A percentile compares a stretch with the other conserved stretches of the same genome.
Conservation (phyloP, 1,140 invertebrate species). For the Ceratoteleas bidentatus region DNA sequence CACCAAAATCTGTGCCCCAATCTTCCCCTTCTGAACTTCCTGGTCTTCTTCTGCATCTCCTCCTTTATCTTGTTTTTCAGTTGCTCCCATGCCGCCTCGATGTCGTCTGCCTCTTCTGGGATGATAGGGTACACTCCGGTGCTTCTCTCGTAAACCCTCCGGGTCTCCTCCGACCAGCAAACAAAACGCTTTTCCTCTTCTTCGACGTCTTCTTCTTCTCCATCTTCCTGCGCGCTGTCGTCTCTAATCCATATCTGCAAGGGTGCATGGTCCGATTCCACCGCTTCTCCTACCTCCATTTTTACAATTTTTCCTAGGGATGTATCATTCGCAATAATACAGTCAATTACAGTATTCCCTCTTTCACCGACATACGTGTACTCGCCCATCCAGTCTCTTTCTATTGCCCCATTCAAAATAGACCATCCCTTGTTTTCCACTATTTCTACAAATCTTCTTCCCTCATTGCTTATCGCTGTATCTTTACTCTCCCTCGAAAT, state of each 20-base stretch:
- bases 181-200: neutral
- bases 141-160: neutral
- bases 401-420: neutral
- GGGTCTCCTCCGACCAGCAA: conserved; percentile 14
- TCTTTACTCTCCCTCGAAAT: neutral
- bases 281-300: neutral
- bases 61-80: neutral
- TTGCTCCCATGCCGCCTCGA: neutral
- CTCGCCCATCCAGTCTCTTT: neutral
- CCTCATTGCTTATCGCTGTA: neutral
- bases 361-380: neutral
- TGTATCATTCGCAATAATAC: neutral
- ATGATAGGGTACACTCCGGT: neutral
- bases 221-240: neutral
- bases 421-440: neutral
- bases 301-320: neutral
- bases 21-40: neutral
- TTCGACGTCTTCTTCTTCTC: neutral
- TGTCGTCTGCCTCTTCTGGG: neutral
- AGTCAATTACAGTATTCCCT: neutral
- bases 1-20: neutral
- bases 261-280: neutral
- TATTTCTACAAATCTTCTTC: neutral
- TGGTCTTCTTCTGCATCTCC: neutral
- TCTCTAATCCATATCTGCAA: neutral